Percentiles rank a stretch among this genome's conserved stretches.
Evolutionary conservation across 2,888 invertebrate species (phyloP).

Genomic region (Drosophila prolongata): DNA sequence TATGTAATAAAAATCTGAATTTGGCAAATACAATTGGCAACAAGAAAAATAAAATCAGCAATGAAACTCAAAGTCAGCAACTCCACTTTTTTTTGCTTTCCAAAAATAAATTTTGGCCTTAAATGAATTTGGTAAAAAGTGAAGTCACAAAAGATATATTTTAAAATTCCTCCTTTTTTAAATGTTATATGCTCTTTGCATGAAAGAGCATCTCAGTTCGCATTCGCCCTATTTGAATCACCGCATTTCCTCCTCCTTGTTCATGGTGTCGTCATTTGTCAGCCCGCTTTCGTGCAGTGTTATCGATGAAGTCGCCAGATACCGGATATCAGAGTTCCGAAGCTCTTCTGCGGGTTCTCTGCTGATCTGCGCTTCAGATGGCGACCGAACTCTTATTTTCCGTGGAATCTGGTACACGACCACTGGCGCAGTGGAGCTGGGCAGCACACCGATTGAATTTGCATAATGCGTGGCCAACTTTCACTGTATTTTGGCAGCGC

Average conservation of each 20-base stretch:
- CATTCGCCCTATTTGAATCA: too few species aligned
- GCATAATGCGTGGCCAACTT: conserved; percentile 71
- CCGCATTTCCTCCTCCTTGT: conserved; percentile 41
- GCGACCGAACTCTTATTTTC: conserved; percentile 62
- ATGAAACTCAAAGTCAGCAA: too few species aligned
- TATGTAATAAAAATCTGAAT: too few species aligned
- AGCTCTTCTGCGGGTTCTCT: conserved; percentile 43
- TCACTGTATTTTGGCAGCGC: conserved; percentile 75
- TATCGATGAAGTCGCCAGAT: conserved; percentile 42
- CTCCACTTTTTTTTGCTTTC: too few species aligned
- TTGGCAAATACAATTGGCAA: too few species aligned
- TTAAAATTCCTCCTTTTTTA: too few species aligned
- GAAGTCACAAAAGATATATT: too few species aligned
- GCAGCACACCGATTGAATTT: conserved; percentile 51
- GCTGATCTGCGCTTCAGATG: conserved; percentile 44
- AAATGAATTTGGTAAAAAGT: too few species aligned
- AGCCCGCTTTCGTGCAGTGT: conserved; percentile 45
- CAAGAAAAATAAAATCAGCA: too few species aligned
- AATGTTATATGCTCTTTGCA: too few species aligned
- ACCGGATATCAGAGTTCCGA: conserved; percentile 38
- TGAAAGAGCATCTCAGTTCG: conserved; percentile 18
- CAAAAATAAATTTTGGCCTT: too few species aligned
- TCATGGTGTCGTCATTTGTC: conserved; percentile 63
- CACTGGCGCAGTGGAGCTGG: conserved; percentile 14
- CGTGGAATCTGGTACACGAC: conserved; percentile 50